A percentile compares a stretch with the other conserved stretches of the same genome.
Conservation (phyloP, 2,888 invertebrate species). For the Merodon equestris region DNA sequence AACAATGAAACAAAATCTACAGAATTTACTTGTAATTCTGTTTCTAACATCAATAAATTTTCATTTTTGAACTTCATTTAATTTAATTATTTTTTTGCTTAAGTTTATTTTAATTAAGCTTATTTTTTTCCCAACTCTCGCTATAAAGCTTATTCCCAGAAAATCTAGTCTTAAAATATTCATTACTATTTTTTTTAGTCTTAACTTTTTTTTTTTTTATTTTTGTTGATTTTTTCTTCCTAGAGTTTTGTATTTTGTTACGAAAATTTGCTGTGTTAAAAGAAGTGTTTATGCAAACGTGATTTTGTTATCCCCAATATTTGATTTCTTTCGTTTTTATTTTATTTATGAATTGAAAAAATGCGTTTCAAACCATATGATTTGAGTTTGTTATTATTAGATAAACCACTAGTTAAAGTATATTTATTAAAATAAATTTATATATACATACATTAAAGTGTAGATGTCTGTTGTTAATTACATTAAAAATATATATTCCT, state of each 20-base stretch:
- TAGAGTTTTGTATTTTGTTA: background rate
- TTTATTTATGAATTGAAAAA: conserved; percentile 32
- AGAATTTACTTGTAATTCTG: conserved; percentile 32
- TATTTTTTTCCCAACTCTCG: conserved; percentile 15
- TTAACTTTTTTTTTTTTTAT: conserved; percentile 28
- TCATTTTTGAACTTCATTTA: conserved; percentile 11
- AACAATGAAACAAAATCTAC: conserved; percentile 22
- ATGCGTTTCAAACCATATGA: conserved; percentile 43
- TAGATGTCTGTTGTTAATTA: conserved; percentile 77
- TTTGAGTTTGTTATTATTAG: conserved; percentile 71
- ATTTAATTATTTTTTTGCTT: conserved; percentile 19
- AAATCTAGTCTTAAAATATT: conserved; percentile 40
- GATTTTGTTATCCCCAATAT: conserved; percentile 67
- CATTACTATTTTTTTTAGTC: conserved; percentile 27
- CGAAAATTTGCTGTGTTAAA: conserved; percentile 29
- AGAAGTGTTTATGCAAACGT: conserved; percentile 59
- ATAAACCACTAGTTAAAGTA: conserved; percentile 71
- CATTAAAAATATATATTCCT: conserved; percentile 60
- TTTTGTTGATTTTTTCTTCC: conserved; percentile 2
- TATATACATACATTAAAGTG: conserved; percentile 71
- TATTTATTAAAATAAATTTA: conserved; percentile 65
- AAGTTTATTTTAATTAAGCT: conserved; percentile 29
- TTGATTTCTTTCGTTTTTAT: conserved; percentile 25
- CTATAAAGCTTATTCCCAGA: conserved; percentile 42
- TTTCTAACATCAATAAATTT: conserved; percentile 16